Evolutionary conservation across 1,140 invertebrate species (phyloP), one percentile per base, ranked within the genome.

Genomic region (Ectropis grisescens): DNA sequence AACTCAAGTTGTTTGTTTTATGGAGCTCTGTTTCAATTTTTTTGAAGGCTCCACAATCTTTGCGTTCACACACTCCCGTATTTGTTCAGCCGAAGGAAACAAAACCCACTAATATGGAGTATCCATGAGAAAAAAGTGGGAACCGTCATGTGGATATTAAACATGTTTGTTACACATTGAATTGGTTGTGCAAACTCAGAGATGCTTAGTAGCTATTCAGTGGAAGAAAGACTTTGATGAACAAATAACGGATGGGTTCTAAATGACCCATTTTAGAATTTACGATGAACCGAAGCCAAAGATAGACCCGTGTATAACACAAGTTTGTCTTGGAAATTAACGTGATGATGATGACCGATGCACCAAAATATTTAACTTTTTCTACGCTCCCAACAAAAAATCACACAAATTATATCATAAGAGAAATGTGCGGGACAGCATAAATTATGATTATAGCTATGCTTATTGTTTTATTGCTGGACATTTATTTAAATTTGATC

Each of bases 401-500:
- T 35, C n/a, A 14, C 11, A 27, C 33, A 27, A 28, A 35, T 35
- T 35, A 34, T 23, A 27, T 34, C 27, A 35, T 28, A 12, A 8
- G 12, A 35, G 25, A 28, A 35, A 35, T 14, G 10, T 6, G 19
- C 3, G 12, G 15, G 16, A 19, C 13, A 19, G 46, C 41, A 52
- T 46, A 54, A 46, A 55, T 55, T 50, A 39, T 19, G 39, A 34
- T 43, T 25, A 41, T 39, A 36, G 37, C 26, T 22, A 29, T 14
- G 34, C 16, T 19, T 19, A 37, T 37, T 33, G 39, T 45, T 44
- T 19, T 36, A 40, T 41, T 41, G 34, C 13, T 28, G 22, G 13
- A 25, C 27, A 30, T 57, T 58, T 51, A 62, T 58, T 64, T 36
- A 56, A 70, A 70, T 59, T 19, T 54, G 55, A 49, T 49, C 47